Evolutionary conservation across 2,888 invertebrate species (phyloP), one percentile per base, ranked within the genome.

Genomic region (Cheilosia pagana): DNA sequence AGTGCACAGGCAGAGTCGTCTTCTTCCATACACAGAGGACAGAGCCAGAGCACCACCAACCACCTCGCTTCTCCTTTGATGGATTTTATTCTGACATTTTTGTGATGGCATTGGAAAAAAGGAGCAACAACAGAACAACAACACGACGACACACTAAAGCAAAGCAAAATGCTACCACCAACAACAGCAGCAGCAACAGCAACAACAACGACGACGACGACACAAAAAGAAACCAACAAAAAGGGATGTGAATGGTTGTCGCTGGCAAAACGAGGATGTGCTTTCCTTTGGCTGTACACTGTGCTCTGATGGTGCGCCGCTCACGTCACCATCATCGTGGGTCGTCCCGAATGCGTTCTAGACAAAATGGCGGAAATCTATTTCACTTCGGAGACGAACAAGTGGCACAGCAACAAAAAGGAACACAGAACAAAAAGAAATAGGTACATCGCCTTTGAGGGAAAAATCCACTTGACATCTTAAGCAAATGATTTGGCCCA

Each of bases 81-180:
- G 85, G 85, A 85, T 85, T 85, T 85, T 85, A 85, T 85, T 81
- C 85, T 81, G 85, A 85, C 85, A 85, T 81, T 85, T 85, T 85
- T 85, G 81, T 85, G 85, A 85, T 76, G 85, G 85, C 85, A 76
- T 57, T 76, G 75, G 76, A 55, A 85, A 82, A 74, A 83, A 83
- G 68, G 55, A 78, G 63, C 68, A 83, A 52, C 60, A 72, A 57
- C 60, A 45, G 6, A 41, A 12, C 45, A 39, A 59, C 65, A 31
- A 65, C 65, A 45, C 57, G 16, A 77, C 28, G 31, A 48, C 52
- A 59, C 39, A 74, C 75, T 62, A 50, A 81, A 48, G 63, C 75
- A 76, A 81, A 62, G 60, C 75, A 57, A 75, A 62, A 48, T 48
- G 48, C 23, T 6, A 23, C 4, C 12, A 23, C 4, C 12, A 48